These are phyloP conservation scores for Drosophila nannoptera DNA, from an alignment of 1,140 invertebrate genomes.

Conservation along the genomic window DNA sequence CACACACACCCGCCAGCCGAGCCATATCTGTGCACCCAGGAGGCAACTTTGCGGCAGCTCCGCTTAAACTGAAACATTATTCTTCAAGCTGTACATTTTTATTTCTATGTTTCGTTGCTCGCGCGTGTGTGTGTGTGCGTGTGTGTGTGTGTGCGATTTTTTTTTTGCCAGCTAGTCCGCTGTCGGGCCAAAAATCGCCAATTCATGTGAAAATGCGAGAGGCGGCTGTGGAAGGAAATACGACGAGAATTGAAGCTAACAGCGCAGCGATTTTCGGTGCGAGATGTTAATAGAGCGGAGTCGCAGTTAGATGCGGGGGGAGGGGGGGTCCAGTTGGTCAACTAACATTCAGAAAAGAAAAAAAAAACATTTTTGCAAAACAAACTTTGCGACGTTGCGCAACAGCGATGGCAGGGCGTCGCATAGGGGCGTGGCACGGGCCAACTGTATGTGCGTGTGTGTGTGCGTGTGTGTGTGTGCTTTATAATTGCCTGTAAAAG, in stretches of 20 bases:
- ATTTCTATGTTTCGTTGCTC: too few species aligned
- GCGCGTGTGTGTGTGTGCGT: too few species aligned
- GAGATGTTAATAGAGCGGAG: not conserved
- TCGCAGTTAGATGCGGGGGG: not conserved
- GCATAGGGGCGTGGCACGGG: not conserved
- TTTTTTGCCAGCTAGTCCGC: conserved; percentile 19
- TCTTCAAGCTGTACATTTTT: conserved; percentile 24
- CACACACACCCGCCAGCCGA: not conserved
- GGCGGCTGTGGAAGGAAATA: conserved; percentile 10
- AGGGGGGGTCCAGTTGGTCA: not conserved
- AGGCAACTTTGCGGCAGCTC: conserved; percentile 35
- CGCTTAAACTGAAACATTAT: conserved; percentile 44
- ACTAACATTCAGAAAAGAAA: conserved; percentile 38
- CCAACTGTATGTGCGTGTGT: conserved; percentile 19
- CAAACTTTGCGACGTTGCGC: conserved; percentile 53
- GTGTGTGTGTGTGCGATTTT: too few species aligned
- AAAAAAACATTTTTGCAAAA: conserved; percentile 36
- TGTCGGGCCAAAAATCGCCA: conserved; percentile 51
- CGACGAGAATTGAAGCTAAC: conserved; percentile 17
- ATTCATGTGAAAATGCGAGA: conserved; percentile 62
- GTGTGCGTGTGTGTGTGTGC: conserved; percentile 28
- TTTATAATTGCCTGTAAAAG: conserved; percentile 54
- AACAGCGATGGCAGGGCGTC: not conserved
- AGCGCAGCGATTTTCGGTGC: conserved; percentile 45
- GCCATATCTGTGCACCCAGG: conserved; percentile 35